These are phyloP conservation scores for Leptinotarsa tumamoca DNA, from an alignment of 2,888 invertebrate genomes.

Conservation along the genomic window DNA sequence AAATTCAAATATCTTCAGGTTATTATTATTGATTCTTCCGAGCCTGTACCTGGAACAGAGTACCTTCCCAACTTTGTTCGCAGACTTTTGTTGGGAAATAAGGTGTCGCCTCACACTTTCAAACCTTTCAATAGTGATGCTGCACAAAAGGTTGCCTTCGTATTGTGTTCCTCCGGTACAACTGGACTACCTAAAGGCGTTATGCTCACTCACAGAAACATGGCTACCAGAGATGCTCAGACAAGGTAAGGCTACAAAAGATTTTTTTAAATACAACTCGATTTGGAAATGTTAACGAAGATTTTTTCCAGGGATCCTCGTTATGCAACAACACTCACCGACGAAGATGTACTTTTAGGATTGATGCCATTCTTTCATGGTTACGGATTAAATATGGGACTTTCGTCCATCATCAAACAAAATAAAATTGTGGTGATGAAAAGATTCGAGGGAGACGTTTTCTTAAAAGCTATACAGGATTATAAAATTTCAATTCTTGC, in stretches of 20 bases:
- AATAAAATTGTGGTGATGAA: slow-evolving; percentile 49
- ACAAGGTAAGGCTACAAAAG: slow-evolving; percentile 30
- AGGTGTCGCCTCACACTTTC: slow-evolving; percentile 35
- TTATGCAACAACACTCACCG: slow-evolving; percentile 1
- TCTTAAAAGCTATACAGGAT: slow-evolving; percentile 77
- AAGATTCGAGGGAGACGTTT: slow-evolving; percentile 67
- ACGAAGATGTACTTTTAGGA: slow-evolving; percentile 35
- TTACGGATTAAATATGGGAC: slow-evolving; percentile 50
- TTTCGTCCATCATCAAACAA: slow-evolving; percentile 42
- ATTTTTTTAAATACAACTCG: no score
- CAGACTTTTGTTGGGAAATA: slow-evolving; percentile 18
- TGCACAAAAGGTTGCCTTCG: slow-evolving; percentile 50
- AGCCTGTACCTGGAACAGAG: slow-evolving; percentile 29
- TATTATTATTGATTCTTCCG: slow-evolving; percentile 67
- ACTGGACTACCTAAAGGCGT: slow-evolving; percentile 78
- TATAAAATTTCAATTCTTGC: slow-evolving; percentile 75
- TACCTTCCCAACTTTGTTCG: slow-evolving; percentile 37
- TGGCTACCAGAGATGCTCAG: slow-evolving; percentile 43
- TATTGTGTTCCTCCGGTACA: slow-evolving; percentile 77
- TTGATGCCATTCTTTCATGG: slow-evolving; percentile 55
- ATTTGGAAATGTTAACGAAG: no score
- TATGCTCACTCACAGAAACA: slow-evolving; percentile 72
- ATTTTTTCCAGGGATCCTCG: slow-evolving; percentile 43
- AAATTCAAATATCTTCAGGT: slow-evolving; percentile 57
- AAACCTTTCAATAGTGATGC: slow-evolving; percentile 43